Evolutionary conservation across 2,888 invertebrate species (phyloP).

Genomic region (Lamellibrachia columna): DNA sequence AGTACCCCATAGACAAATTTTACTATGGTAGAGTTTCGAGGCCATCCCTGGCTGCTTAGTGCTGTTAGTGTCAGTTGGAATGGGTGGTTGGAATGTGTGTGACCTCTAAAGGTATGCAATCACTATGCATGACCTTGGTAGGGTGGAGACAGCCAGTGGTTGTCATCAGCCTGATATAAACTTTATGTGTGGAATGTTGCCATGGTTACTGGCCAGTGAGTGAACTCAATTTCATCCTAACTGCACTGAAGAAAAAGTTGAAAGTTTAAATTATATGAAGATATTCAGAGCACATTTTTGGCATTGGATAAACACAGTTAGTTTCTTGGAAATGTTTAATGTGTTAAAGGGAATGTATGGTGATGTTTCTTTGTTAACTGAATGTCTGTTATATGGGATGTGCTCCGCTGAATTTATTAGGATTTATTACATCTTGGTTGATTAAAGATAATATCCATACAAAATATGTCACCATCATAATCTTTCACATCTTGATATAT

Average conservation of each 20-base stretch:
- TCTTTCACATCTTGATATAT: too few species aligned
- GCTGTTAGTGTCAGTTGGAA: neutral
- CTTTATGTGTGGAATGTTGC: conserved; percentile 3
- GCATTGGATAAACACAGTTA: neutral
- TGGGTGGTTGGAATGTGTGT: neutral
- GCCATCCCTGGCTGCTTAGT: neutral
- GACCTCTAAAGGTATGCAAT: neutral
- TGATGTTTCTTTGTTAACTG: too few species aligned
- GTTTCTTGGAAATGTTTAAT: neutral
- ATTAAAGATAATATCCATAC: too few species aligned
- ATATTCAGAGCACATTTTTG: neutral
- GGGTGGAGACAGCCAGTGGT: neutral
- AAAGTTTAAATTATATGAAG: neutral
- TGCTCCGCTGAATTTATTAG: too few species aligned
- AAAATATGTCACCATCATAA: too few species aligned
- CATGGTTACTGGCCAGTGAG: neutral
- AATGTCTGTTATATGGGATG: too few species aligned
- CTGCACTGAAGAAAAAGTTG: neutral
- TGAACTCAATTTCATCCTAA: neutral
- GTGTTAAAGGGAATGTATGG: neutral
- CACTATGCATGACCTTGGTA: neutral
- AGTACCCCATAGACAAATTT: neutral
- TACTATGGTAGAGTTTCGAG: neutral
- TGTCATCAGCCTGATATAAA: neutral
- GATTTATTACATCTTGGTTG: too few species aligned